Conservation (phyloP, 2,797 vertebrate species). For the Sebastes nivosus region DNA sequence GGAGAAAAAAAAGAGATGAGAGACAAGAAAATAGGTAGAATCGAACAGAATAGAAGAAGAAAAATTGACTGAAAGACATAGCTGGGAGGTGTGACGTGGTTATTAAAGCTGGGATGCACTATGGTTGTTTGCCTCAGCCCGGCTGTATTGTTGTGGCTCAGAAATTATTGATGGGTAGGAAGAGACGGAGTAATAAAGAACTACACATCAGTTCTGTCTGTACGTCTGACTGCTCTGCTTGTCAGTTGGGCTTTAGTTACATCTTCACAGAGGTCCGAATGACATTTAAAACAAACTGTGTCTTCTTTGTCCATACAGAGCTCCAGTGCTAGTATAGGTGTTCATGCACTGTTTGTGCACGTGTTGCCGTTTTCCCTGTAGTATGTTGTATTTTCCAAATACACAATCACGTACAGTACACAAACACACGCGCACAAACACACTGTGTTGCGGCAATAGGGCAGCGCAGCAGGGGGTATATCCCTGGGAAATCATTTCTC, state of each 20-base stretch:
- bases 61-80: constrained; percentile 52
- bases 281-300: constrained; percentile 43
- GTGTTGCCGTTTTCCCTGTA: constrained; percentile 4
- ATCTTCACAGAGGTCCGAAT: constrained; percentile 8
- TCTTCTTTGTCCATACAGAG: constrained; percentile 9
- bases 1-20: constrained; percentile 8
- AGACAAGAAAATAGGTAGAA: constrained; percentile 36
- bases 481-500: constrained; percentile 79
- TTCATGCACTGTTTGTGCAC: constrained; percentile 9
- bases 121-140: constrained; percentile 63
- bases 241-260: constrained; percentile 38
- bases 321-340: background rate
- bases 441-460: constrained; percentile 64
- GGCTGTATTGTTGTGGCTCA: constrained; percentile 64
- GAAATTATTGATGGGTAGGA: constrained; percentile 73
- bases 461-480: constrained; percentile 74
- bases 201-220: constrained; percentile 40
- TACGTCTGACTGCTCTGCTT: constrained; percentile 29
- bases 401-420: constrained; percentile 14
- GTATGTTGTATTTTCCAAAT: constrained; percentile 24
- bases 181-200: constrained; percentile 69
- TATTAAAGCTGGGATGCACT: constrained; percentile 72
- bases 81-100: constrained; percentile 65
- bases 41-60: constrained; percentile 35
- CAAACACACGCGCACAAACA: constrained; percentile 22